These are phyloP conservation scores for Heliconius melpomene DNA, from an alignment of 1,140 invertebrate genomes.

Conservation along the genomic window DNA sequence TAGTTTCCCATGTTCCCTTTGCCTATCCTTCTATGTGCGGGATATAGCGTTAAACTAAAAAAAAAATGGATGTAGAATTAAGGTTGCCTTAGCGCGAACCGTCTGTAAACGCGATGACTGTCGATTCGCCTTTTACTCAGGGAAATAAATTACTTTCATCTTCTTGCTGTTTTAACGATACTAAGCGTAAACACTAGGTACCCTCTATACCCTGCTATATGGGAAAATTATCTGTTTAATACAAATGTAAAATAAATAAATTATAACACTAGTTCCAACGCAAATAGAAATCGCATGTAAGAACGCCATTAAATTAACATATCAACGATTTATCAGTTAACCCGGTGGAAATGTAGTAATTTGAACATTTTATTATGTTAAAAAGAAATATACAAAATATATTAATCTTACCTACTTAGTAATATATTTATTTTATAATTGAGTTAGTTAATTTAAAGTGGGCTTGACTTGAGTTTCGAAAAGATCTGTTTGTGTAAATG, in stretches of 20 bases:
- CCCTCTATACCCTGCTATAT: background rate
- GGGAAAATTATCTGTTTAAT: background rate
- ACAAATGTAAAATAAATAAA: background rate
- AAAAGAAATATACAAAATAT: background rate
- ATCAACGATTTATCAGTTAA: slow-evolving; percentile 2
- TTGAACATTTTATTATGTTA: background rate
- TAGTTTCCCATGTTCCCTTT: background rate
- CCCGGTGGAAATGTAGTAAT: slow-evolving; percentile 1
- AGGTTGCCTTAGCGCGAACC: too few relatives aligned
- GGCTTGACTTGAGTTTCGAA: too few relatives aligned
- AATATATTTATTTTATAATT: background rate
- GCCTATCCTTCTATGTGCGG: background rate
- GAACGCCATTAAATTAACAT: slow-evolving; percentile 6
- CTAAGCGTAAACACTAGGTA: too few relatives aligned
- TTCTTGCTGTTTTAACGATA: too few relatives aligned
- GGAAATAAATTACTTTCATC: too few relatives aligned
- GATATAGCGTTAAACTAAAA: background rate
- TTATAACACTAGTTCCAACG: background rate
- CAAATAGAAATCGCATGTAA: slow-evolving; percentile 12
- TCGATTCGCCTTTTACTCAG: too few relatives aligned
- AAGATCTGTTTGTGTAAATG: too few relatives aligned
- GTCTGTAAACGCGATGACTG: too few relatives aligned
- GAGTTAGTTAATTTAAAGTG: background rate
- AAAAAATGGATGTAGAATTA: background rate
- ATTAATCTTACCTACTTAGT: background rate